Evolutionary conservation across 2,113 vertebrate genomes (phyloP), one percentile per base, ranked within the genome.

Genomic region (Leptosomus discolor): DNA sequence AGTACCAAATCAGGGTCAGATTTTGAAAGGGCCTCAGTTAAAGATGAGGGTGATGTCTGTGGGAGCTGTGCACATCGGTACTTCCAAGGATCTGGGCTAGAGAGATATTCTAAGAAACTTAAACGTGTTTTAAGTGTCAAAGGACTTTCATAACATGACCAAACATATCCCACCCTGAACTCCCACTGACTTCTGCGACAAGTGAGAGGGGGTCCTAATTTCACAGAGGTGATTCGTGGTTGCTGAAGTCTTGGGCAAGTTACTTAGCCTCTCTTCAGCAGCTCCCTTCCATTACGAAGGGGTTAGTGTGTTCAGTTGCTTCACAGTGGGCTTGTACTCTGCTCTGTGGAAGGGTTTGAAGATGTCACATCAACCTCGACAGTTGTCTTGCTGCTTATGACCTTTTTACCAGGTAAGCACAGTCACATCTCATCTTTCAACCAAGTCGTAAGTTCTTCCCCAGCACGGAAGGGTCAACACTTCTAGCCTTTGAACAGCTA

Each of bases 81-180:
- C 71, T 90, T 93, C 74, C 50, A 96, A 92, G 81, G 71, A 96
- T 69, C 37, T 73, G 39, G 60, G 50, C 50, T 85, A 61, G 16
- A 58, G 26, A 85, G 29, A 70, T 64, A 76, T 58, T 97, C 77
- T 67, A 82, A 94, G 93, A 96, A 97, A 87, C 9, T 23, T 76
- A 24, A 78, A 64, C 0, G 1, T 12, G 15, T 81, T 81, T 85
- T 43, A 88, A 69, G 20, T 26, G 65, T 19, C 12, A 51, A 87
- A 76, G 26, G 29, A 36, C 7, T 80, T 82, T 34, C 30, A 85
- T 82, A 78, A 63, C 2, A 23, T 27, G 11, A 32, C 14, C 29
- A 48, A 41, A 53, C 1, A 0, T 13, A 29, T 51, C 7, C 15
- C 32, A 51, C 4, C 4, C 8, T n/a, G n/a, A 90, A 50, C 11